These are phyloP conservation scores for Charina bottae DNA, from an alignment of 2,113 vertebrate species.

Conservation along the genomic window DNA sequence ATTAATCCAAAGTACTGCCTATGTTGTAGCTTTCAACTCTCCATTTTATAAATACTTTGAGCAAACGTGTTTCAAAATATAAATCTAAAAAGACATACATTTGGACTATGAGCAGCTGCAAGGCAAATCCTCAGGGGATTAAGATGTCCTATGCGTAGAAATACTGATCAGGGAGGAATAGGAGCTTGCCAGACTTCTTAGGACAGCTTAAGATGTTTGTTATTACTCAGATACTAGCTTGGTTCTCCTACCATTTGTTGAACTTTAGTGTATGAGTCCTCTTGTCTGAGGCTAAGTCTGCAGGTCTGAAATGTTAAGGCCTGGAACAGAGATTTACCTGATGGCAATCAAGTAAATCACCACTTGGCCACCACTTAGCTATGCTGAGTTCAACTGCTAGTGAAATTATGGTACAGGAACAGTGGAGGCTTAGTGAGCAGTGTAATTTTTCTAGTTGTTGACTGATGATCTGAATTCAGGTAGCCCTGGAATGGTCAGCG, in stretches of 20 bases:
- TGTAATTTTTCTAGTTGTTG: not conserved
- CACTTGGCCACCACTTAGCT: not conserved
- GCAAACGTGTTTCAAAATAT: not conserved
- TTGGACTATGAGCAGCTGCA: not conserved
- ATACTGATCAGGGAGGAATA: not conserved
- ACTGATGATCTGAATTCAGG: not conserved
- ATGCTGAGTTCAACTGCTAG: not conserved
- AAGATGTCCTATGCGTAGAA: not conserved
- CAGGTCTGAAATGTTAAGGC: not conserved
- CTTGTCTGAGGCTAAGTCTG: not conserved
- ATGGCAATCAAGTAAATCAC: not conserved
- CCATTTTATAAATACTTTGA: not conserved
- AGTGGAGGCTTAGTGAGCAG: not conserved
- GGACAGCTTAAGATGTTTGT: not conserved
- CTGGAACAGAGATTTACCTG: not conserved
- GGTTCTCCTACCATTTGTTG: not conserved
- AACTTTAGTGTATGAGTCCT: not conserved
- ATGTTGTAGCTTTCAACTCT: not conserved
- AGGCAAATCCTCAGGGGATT: conserved; percentile 2
- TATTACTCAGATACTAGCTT: not conserved
- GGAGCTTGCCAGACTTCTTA: not conserved
- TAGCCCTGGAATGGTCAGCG: not conserved
- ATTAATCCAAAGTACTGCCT: not conserved
- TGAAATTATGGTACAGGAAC: not conserved
- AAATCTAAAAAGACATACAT: not conserved